phyloP scores from a whole-genome alignment of 2,888 invertebrate genomes.

The Tortricodes alternella region DNA sequence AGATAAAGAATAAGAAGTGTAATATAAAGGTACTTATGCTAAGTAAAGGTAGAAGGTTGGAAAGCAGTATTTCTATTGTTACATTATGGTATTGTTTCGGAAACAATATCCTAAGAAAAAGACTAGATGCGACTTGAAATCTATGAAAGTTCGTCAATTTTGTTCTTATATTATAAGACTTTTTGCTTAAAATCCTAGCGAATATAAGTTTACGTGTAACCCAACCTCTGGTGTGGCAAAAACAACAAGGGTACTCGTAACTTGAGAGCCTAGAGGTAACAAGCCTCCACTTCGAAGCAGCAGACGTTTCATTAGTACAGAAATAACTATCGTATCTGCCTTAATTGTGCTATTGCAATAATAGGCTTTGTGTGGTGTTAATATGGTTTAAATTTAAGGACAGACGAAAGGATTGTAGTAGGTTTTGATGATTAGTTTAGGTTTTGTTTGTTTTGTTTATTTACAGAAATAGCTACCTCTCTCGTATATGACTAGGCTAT shows the following conservation, averaged over 20 bases:
- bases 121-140: no score
- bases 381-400: not conserved
- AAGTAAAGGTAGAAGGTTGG: no score
- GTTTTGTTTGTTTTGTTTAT: slow-evolving; percentile 9
- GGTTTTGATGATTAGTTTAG: not conserved
- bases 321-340: not conserved
- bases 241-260: slow-evolving; percentile 22
- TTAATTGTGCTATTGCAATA: not conserved
- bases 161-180: no score
- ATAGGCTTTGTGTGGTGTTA: not conserved
- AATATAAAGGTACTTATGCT: no score
- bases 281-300: slow-evolving; percentile 8
- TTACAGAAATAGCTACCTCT: no score
- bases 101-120: no score
- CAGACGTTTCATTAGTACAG: slow-evolving; percentile 16
- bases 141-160: no score
- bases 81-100: no score
- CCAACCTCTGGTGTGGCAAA: slow-evolving; percentile 12
- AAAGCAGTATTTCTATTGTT: no score
- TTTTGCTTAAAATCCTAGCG: not conserved
- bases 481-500: no score
- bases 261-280: slow-evolving; percentile 14
- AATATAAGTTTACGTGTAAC: not conserved
- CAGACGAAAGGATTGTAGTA: not conserved
- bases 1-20: no score